Conservation (phyloP, 1,140 invertebrate genomes). For the Drosophila pachea region DNA sequence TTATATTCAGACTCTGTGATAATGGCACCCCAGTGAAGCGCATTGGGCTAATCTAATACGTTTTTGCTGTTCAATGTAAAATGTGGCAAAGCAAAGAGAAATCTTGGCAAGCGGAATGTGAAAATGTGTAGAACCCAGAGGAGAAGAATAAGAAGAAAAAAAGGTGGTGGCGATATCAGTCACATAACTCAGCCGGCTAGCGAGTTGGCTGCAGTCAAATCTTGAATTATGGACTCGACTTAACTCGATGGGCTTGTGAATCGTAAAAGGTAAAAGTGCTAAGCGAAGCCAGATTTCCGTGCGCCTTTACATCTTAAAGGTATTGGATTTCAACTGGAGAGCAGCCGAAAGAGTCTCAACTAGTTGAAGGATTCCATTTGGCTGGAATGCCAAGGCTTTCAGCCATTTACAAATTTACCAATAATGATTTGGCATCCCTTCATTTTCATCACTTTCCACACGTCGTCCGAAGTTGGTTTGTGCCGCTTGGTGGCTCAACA, state of each 20-base stretch:
- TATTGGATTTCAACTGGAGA: not conserved
- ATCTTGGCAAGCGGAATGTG: constrained; percentile 36
- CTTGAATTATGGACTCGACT: constrained; percentile 42
- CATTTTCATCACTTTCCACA: no score
- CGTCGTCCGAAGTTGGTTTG: not conserved
- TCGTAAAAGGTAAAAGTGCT: constrained; percentile 25
- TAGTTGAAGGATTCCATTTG: not conserved
- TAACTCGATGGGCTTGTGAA: constrained; percentile 27
- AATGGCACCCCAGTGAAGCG: constrained; percentile 33
- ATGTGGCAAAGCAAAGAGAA: constrained; percentile 23
- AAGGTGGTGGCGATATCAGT: constrained; percentile 23
- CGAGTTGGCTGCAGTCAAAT: constrained; percentile 22
- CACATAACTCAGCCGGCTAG: constrained; percentile 26
- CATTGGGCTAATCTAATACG: constrained; percentile 46
- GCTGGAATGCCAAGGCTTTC: not conserved
- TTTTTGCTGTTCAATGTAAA: constrained; percentile 52
- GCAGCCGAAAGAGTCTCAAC: no score
- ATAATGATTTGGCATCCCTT: not conserved
- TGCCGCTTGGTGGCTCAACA: not conserved
- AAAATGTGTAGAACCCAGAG: constrained; percentile 18
- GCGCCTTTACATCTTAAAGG: not conserved
- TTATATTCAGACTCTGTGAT: constrained; percentile 21
- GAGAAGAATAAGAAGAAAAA: constrained; percentile 18
- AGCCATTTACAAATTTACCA: no score
- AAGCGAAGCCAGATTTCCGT: constrained; percentile 13